Base-by-base conservation (phyloP, 2,888 invertebrate species). In the Drosophila percnosoma region DNA sequence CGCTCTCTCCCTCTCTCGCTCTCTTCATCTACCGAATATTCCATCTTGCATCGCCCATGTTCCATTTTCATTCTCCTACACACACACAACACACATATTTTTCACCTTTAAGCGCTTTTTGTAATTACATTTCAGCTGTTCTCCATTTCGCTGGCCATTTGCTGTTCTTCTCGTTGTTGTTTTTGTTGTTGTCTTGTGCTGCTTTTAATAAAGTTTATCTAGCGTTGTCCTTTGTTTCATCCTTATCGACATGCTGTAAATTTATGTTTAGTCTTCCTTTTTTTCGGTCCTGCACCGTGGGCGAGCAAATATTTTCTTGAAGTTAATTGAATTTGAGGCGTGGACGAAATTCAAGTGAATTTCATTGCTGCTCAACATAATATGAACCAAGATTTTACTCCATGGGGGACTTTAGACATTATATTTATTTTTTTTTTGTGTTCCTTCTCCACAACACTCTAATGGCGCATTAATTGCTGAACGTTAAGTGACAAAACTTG, bases 251-350 rank as follows among this genome's bases (percentile, higher is more conserved):
- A 89, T 82, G 77, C 82, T 80, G 69, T 80, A 79, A 85, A 89
- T 89, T 87, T 83, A 85, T 86, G 85, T 82, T 86, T 66, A 83
- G 73, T 58, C 72, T 57, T 34, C 54, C 21, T 31, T 40, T 72
- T 59, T 58, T 38, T 55, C 60, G 13, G 11, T 36, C 38, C n/a
- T 51, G 72, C 81, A 63, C 82, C 87, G 72, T 78, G 77, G 85
- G 87, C 89, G 73, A 71, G 72, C 87, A 89, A 85, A 85, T 89
- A 82, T 89, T 89, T 88, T 85, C 78, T 81, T 88, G 83, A 83
- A 88, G 78, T 87, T 91, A 90, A 90, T 90, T 91, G 89, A 89
- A 90, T 90, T 90, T 77, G 77, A 83, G 83, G 73, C 77, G 55
- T 75, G 82, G 45, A 63, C 51, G 45, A 55, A 83, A 81, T 79